Evolutionary conservation across 2,888 invertebrate species (phyloP), one percentile per base, ranked within the genome.

Genomic region (Caenorhabditis sp.): DNA sequence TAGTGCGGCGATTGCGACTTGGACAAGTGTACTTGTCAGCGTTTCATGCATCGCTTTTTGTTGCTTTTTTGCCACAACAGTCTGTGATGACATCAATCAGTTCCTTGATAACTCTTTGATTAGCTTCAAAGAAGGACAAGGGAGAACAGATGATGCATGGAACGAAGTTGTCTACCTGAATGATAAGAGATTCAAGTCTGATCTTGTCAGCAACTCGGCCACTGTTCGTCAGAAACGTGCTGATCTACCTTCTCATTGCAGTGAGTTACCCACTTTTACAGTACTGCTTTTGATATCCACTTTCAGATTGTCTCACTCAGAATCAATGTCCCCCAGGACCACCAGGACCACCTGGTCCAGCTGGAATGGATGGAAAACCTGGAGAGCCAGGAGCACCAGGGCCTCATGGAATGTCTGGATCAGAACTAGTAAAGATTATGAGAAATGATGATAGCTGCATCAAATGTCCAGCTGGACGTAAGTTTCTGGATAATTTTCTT

Each of bases 301-400:
- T 16, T 59, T 41, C 79, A 83, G 82, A 84, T 44, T 80, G 84
- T 19, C 58, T 85, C 6, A 72, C 77, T 28, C 79, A 84, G 26
- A 77, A 77, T 59, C 69, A 69, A 51, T 88, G 88, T 51, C 87
- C 87, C n/a, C 86, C 87, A 4, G 88, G 88, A 12, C 88, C 86
- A 8, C 86, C 85, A 16, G 88, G 88, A 44, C 84, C 85, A 12
- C 82, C 82, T 22, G 88, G 88, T 41, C 83, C 73, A 35, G 88
- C 85, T 47, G 88, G 88, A 56, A 73, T 81, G 54, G 86, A 86
- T 31, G 88, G 88, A 70, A 76, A 82, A 19, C 75, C 70, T 4
- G 82, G 86, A 66, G 79, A 72, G 24, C 79, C 80, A 0, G 84
- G 86, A 73, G 56, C 64, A 14, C 28, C 82, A 4, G 87, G 87